Percentiles rank a stretch among this genome's conserved stretches.
Conservation (phyloP, 53 echinoderm and acorn worm species). For the Pentamera pediparva region DNA sequence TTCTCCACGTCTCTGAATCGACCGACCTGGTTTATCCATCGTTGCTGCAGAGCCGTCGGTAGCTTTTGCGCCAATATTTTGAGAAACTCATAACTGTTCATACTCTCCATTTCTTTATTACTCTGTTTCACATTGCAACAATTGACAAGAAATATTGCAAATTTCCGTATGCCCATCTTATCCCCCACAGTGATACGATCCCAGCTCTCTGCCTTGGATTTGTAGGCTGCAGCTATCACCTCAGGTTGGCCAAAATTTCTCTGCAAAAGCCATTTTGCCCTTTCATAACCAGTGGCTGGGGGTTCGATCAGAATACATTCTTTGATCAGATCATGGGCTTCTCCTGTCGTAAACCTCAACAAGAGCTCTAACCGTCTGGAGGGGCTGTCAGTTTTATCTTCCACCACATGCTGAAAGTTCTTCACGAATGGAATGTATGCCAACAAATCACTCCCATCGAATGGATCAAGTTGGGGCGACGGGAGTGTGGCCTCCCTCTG, state of each 20-base stretch:
- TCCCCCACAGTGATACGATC: constrained; percentile 7
- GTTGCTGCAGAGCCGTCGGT: constrained; percentile 37
- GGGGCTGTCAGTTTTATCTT: constrained; percentile 47
- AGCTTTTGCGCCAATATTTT: constrained; percentile 38
- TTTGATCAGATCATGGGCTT: constrained; percentile 53
- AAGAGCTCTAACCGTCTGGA: constrained; percentile 45
- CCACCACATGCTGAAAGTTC: constrained; percentile 45
- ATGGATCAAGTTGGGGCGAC: constrained; percentile 34
- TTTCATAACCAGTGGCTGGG: constrained; percentile 18
- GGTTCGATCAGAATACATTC: constrained; percentile 44
- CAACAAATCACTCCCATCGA: constrained; percentile 25
- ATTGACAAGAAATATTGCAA: constrained; percentile 46
- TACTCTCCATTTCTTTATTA: constrained; percentile 21
- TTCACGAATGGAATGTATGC: constrained; percentile 34
- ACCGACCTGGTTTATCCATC: constrained; percentile 44
- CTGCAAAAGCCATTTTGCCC: constrained; percentile 36
- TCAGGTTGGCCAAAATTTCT: constrained; percentile 46
- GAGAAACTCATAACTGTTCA: constrained; percentile 37
- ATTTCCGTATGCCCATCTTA: constrained; percentile 36
- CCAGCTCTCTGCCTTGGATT: constrained; percentile 43
- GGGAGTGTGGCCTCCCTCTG: constrained; percentile 22
- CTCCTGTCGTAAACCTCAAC: constrained; percentile 49
- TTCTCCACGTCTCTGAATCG: constrained; percentile 17
- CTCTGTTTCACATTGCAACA: constrained; percentile 38
- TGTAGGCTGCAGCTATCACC: constrained; percentile 39